Percentiles rank a stretch among this genome's conserved stretches.
These are phyloP conservation scores for Euphonia xanthogaster DNA, from an alignment of 2,797 vertebrate genomes.

Conservation along the genomic window DNA sequence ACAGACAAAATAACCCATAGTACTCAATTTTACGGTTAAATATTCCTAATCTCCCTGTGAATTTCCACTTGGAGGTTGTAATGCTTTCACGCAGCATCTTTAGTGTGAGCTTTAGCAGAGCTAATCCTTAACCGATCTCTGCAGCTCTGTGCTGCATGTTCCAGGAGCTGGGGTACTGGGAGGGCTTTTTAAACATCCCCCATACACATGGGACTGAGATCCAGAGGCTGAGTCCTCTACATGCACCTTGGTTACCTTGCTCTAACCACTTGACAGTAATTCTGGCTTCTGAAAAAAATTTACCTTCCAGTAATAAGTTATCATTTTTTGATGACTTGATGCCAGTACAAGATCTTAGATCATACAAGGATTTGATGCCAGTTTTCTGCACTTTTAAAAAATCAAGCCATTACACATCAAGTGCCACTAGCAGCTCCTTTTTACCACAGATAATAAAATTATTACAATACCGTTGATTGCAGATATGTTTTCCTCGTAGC, in stretches of 20 bases:
- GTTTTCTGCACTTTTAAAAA: not conserved
- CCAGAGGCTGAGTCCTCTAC: not conserved
- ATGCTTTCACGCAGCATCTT: accelerated
- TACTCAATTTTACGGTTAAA: not conserved
- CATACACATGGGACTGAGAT: not conserved
- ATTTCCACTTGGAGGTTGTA: not conserved
- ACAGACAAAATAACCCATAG: not conserved
- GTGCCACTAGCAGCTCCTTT: not conserved
- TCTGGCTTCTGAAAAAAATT: not conserved
- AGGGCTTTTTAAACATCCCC: not conserved
- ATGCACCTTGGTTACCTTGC: not conserved
- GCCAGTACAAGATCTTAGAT: not conserved
- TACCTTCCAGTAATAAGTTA: not conserved
- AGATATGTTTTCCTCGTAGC: constrained; percentile 81
- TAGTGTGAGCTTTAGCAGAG: not conserved
- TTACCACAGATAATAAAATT: not conserved
- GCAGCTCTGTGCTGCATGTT: not conserved
- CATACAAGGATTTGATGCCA: not conserved
- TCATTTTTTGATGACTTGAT: not conserved
- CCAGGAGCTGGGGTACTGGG: not conserved
- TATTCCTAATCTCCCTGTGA: not conserved
- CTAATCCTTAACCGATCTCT: not conserved
- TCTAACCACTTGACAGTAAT: not conserved
- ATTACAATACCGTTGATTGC: constrained; percentile 81
- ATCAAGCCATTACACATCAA: not conserved